Evolutionary conservation across 2,888 invertebrate species (phyloP), one percentile per base, ranked within the genome.

Genomic region (Cosmia trapezina): DNA sequence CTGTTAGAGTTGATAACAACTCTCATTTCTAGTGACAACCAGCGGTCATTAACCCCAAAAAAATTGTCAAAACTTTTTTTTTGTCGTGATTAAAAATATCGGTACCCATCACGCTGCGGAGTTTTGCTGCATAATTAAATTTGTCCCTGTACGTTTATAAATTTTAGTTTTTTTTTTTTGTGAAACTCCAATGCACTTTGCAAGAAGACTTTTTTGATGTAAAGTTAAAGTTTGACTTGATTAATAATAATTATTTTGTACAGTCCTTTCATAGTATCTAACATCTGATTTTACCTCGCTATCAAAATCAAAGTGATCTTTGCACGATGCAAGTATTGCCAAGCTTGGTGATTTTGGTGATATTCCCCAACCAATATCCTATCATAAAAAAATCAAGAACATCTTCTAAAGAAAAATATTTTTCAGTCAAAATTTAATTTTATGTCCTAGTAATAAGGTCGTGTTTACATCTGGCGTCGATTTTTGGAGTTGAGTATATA

Each of bases 401-500:
- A 49, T 49, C 53, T 51, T n/a, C 1, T 37, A 6, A 22, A 8
- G 7, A 43, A 33, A 45, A 57, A 51, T 56, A 37, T 19, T 12
- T 14, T 8, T 47, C 28, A 54, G 37, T 70, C 56, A 65, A 76
- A 68, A 84, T 70, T 81, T 57, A 75, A 67, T 70, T 43, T 76
- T 76, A 68, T 19, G 0, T n/a, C n/a, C 0, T 11, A 57, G 53
- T 2, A 7, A 62, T 68, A 76, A 68, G 9, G 77, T 70, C 61
- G 54, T 81, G 49, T 83, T 80, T 71, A 70, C 78, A 67, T 77
- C 80, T 76, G 78, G 57, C 56, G 66, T 67, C 73, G 83, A 53
- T 56, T 74, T 80, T 66, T 80, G 86, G 84, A 87, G 84, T 81
- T 79, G 77, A 84, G 80, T 87, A 86, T 87, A 88, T 86, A 86